Base-by-base conservation (phyloP, 2,888 invertebrate genomes). In the Cancer borealis region DNA sequence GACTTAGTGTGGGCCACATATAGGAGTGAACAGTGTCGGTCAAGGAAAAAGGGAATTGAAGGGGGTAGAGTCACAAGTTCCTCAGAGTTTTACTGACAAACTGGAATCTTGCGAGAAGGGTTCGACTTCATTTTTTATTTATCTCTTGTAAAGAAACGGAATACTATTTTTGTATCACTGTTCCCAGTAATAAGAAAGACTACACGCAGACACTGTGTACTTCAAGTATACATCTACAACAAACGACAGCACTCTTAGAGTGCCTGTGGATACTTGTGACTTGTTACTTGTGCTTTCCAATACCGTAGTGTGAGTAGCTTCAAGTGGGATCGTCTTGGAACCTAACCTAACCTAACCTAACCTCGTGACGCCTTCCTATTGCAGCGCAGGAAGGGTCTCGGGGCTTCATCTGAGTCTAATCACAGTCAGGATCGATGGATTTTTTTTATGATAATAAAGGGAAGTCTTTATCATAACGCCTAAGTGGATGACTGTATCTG, bases 401-500 rank as follows among this genome's bases (percentile, higher is more conserved):
- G 12, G 54, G 54, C 21, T 14, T 4, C 66, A 21, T 21, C 66
- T 21, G 6, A 6, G 66, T 66, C n/a, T 21, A n/a, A 66, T 66
- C 66, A 66, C n/a, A 66, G 3, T 66, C n/a, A n/a, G 6, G 66
- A 66, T 66, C 66, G 8, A 66, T n/a, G 66, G 66, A 66, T 17
- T 66, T 21, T 8, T 66, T 66, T 66, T n/a, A n/a, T n/a, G 21
- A 66, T 66, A 66, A 66, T 4, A n/a, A n/a, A 66, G 66, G n/a
- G 66, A 66, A 66, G n/a, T 21, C 17, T 66, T 66, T n/a, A 66
- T 66, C n/a, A 66, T 14, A 66, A 21, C 66, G n/a, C n/a, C 66
- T 66, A n/a, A 66, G 66, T 66, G 66, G 66, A 66, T 66, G n/a
- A 66, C n/a, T 66, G 66, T 66, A 21, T 66, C 66, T 66, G 66